These are phyloP conservation scores for Sylvia borin DNA, from an alignment of 2,797 vertebrate species.

Conservation along the genomic window DNA sequence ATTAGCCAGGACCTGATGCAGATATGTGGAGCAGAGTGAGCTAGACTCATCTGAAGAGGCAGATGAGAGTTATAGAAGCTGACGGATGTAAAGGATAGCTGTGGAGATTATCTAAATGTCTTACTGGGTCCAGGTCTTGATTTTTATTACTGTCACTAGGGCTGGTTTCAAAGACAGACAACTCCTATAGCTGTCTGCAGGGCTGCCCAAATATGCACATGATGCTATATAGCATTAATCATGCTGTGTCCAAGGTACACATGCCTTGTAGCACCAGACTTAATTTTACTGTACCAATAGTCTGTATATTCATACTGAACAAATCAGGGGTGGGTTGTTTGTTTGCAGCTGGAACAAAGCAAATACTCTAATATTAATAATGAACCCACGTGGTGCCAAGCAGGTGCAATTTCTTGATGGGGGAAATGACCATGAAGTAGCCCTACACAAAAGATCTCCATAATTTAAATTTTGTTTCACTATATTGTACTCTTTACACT, in stretches of 20 bases:
- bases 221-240: neutral
- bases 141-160: neutral
- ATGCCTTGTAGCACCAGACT: neutral
- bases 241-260: accelerated
- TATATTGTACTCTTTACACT: neutral
- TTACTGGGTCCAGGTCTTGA: neutral
- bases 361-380: neutral
- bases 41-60: neutral
- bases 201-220: neutral
- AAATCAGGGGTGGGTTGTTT: neutral
- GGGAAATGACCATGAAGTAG: neutral
- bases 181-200: neutral
- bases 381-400: neutral
- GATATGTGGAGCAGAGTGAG: neutral
- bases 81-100: neutral
- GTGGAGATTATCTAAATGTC: neutral
- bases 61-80: neutral
- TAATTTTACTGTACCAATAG: neutral
- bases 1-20: neutral
- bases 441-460: neutral
- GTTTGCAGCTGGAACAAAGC: neutral
- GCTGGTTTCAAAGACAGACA: neutral
- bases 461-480: neutral
- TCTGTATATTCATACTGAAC: neutral
- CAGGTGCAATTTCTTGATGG: neutral